Conservation (phyloP, 2,888 invertebrate species). For the Lepidochitona cinerea region DNA sequence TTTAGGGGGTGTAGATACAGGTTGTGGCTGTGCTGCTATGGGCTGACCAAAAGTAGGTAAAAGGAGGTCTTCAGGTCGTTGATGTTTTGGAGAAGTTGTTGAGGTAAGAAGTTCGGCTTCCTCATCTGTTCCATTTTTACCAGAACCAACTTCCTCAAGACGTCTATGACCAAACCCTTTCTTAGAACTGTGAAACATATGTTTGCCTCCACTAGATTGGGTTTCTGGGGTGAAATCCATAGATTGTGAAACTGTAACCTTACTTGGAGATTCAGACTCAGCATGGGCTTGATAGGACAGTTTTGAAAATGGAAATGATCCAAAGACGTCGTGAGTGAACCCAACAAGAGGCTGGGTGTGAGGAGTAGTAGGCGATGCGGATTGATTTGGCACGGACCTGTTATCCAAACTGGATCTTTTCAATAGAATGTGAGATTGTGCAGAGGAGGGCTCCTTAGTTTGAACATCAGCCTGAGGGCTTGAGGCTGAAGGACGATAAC, state of each 20-base stretch:
- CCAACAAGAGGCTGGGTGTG: not conserved
- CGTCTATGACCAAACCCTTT: not conserved
- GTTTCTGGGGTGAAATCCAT: not conserved
- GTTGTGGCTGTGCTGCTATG: not conserved
- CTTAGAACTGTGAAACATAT: not conserved
- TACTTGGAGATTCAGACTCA: not conserved
- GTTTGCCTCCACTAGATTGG: not conserved
- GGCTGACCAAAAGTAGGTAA: not conserved
- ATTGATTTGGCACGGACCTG: not conserved
- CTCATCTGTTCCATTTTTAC: not conserved
- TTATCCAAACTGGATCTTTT: not conserved
- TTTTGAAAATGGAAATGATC: slow-evolving; percentile 49
- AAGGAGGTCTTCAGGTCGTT: slow-evolving; percentile 6
- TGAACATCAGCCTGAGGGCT: not conserved
- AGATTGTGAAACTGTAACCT: not conserved
- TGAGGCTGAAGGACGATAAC: not conserved
- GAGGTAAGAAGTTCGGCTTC: slow-evolving; percentile 4
- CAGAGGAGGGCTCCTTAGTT: not conserved
- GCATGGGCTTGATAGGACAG: slow-evolving; percentile 17
- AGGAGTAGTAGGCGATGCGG: not conserved
- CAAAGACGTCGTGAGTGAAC: slow-evolving; percentile 46
- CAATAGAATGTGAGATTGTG: not conserved
- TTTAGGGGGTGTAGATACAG: not conserved
- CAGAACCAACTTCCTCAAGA: not conserved
- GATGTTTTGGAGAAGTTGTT: slow-evolving; percentile 5